Percentiles rank a stretch among this genome's conserved stretches.
phyloP scores from a whole-genome alignment of 2,888 invertebrate genomes.

The Lasioglossum malachurum region DNA sequence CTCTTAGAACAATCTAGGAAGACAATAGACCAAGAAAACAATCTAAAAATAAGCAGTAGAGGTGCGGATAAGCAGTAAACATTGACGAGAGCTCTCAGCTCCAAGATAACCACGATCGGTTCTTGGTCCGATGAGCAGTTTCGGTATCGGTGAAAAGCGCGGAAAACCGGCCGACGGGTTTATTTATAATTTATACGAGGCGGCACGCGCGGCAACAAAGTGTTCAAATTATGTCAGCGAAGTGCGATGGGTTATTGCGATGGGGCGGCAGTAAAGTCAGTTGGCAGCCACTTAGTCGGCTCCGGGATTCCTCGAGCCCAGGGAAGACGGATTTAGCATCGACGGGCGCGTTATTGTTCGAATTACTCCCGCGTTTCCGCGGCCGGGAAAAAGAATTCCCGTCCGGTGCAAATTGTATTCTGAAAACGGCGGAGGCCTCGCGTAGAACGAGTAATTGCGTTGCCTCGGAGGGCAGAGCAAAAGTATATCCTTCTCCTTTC shows the following conservation, averaged over 20 bases:
- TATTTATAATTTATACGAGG: constrained; percentile 63
- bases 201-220: constrained; percentile 45
- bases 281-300: constrained; percentile 62
- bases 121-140: not conserved
- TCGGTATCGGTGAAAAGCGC: not conserved
- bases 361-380: not conserved
- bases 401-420: not conserved
- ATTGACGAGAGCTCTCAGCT: not conserved
- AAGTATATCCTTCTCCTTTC: not conserved
- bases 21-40: not conserved
- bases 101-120: not conserved
- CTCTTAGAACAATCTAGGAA: not conserved
- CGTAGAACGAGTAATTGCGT: constrained; percentile 17
- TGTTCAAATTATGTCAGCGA: constrained; percentile 61
- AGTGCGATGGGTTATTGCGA: constrained; percentile 49
- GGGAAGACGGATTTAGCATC: constrained; percentile 56
- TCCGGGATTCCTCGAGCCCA: constrained; percentile 8
- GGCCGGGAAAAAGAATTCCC: not conserved
- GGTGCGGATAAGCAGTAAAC: not conserved
- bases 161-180: constrained; percentile 22
- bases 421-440: not conserved
- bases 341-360: constrained; percentile 44
- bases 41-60: not conserved
- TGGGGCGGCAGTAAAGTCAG: constrained; percentile 58
- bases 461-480: not conserved